These are phyloP conservation scores for Marmota flaviventris DNA, from an alignment of 2,113 vertebrate genomes.

Conservation along the genomic window DNA sequence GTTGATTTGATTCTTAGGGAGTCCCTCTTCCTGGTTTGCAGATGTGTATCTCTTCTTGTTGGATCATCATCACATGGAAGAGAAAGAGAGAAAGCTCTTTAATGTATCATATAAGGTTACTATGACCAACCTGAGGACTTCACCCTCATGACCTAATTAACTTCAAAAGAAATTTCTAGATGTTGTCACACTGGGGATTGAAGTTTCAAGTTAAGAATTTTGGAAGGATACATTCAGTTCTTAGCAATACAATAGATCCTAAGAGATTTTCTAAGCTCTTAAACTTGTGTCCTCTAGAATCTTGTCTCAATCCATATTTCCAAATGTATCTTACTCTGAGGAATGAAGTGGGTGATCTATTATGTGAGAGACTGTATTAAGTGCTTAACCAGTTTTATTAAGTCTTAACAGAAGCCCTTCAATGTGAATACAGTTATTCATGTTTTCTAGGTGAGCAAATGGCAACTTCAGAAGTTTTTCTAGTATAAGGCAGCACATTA, in stretches of 20 bases:
- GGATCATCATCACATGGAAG: not conserved
- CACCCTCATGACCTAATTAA: not conserved
- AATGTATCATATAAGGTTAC: not conserved
- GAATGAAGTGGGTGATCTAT: not conserved
- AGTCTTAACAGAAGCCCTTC: not conserved
- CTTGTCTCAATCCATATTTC: not conserved
- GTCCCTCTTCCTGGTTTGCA: not conserved
- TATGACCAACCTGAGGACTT: not conserved
- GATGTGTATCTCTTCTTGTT: not conserved
- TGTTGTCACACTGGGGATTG: not conserved
- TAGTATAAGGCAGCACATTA: not conserved
- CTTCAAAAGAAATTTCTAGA: not conserved
- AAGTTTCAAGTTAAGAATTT: not conserved
- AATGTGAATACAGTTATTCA: not conserved
- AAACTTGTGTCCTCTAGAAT: not conserved
- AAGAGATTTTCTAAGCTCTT: not conserved
- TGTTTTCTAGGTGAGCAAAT: not conserved
- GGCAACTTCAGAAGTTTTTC: not conserved
- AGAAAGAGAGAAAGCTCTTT: not conserved
- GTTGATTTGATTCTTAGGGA: not conserved
- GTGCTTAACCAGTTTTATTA: not conserved
- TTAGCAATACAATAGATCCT: not conserved
- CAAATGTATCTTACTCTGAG: not conserved
- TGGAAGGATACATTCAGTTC: not conserved
- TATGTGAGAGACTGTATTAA: not conserved